Base-by-base conservation (phyloP, 2,888 invertebrate genomes). In the Agrochola lychnidis region DNA sequence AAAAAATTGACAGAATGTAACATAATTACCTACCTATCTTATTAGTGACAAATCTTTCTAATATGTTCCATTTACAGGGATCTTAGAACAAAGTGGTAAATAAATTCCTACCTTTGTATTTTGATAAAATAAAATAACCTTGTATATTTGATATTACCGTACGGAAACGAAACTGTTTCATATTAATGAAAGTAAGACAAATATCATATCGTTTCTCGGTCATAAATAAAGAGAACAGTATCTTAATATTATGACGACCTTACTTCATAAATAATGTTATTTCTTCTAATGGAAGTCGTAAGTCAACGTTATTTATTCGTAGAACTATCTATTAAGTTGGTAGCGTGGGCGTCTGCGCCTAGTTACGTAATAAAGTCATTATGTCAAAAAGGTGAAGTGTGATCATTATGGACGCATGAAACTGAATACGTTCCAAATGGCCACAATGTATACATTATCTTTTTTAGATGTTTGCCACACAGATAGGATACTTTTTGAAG, bases 131-230 rank as follows among this genome's bases (percentile, higher is more conserved):
- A 5, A 59, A 70, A 75, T 19, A 79, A 76, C 12, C n/a, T 19
- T 19, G 22, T 45, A 30, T 42, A 59, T 78, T 82, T 69, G 25
- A 64, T 84, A 71, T 71, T 4, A 57, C 51, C 56, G 14, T 61
- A 71, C 25, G n/a, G 51, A 63, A 56, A 64, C 53, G 25, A 79
- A 69, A 73, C 77, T 64, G 63, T 64, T 79, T 69, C 77, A 88
- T 88, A 84, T 87, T 86, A 79, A 87, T 88, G 76, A 78, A 86
- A 79, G 73, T 62, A 76, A 81, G 68, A 75, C 78, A 88, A 86
- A 87, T 78, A 88, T 81, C 67, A 76, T 75, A 71, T 81, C 81
- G 57, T 79, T 78, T 51, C 74, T 64, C 51, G 56, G 68, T 76
- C 82, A 84, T 88, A 86, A 88, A 87, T 84, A 86, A 86, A 76